These are phyloP conservation scores for Solenopsis invicta DNA, from an alignment of 1,140 invertebrate species.

Conservation along the genomic window DNA sequence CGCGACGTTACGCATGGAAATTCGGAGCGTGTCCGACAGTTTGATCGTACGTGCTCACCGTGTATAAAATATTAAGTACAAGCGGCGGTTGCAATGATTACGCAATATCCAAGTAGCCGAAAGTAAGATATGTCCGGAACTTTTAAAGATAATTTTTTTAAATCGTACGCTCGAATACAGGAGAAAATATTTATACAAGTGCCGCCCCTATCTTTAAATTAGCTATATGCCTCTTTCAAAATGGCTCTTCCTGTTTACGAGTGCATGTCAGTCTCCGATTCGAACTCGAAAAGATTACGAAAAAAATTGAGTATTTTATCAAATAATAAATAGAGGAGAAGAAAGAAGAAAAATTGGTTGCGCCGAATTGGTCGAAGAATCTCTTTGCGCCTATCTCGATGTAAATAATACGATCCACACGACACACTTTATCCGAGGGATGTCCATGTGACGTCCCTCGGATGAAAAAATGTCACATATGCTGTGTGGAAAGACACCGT, in stretches of 20 bases:
- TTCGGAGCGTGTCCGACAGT: slow-evolving; percentile 8
- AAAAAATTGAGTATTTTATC: neutral
- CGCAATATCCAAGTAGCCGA: neutral
- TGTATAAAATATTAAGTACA: slow-evolving; percentile 4
- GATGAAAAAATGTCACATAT: too few species aligned
- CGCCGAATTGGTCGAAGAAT: neutral
- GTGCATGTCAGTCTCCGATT: neutral
- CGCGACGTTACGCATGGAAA: neutral
- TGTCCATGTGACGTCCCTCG: too few species aligned
- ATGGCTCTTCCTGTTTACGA: neutral
- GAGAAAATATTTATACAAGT: too few species aligned
- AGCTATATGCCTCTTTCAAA: neutral
- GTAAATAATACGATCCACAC: neutral
- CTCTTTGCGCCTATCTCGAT: neutral
- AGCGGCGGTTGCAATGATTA: neutral
- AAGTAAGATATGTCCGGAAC: neutral
- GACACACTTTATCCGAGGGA: too few species aligned
- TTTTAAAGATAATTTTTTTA: neutral
- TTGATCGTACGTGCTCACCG: slow-evolving; percentile 6
- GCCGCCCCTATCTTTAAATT: too few species aligned
- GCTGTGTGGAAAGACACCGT: neutral
- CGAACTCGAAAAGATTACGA: neutral
- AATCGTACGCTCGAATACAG: neutral
- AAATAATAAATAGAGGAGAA: neutral
- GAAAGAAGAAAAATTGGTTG: neutral